Evolutionary conservation across 2,797 vertebrate species (phyloP), one percentile per base, ranked within the genome.

Genomic region (Alectoris magna): DNA sequence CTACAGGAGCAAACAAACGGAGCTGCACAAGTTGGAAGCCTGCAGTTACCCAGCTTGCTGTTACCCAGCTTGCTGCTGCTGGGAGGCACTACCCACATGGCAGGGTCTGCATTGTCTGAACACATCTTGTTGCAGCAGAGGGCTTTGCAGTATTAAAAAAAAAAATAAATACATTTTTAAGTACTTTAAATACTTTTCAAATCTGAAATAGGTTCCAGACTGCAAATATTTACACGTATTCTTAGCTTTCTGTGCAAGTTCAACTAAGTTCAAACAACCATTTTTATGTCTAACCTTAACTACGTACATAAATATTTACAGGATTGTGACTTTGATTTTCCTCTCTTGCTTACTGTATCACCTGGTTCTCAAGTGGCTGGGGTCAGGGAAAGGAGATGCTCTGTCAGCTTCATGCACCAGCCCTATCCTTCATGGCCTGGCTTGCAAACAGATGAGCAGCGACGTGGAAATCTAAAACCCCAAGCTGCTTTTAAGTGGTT

Each of bases 401-500:
- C 76, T 83, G 86, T 82, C 84, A 31, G 2, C 49, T 68, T 84
- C 77, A 60, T 29, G 19, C 14, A 29, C 62, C 69, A 83, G 36
- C 41, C 89, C 72, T 26, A n/a, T n/a, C 59, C 64, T 71, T 34
- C 1, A 0, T 29, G 70, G 58, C 66, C 66, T 74, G 58, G 56
- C 69, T 89, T 62, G 66, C 38, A 67, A 73, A 75, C 73, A 62
- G 69, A 80, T 41, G 21, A 93, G 44, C 3, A 71, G 58, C 62
- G 58, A 64, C 0, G 0, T 9, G 29, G 46, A 93, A 93, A 96
- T 78, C 46, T 77, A 91, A 91, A 94, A 66, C 69, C 43, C 44
- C 79, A 89, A 80, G 41, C 78, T 80, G 58, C 69, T 96, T 94
- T 92, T 41, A 85, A 94, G 87, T 49, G 62, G 88, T 59, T 71